Conservation (phyloP, 2,797 vertebrate species). For the Acanthurus lineatus region DNA sequence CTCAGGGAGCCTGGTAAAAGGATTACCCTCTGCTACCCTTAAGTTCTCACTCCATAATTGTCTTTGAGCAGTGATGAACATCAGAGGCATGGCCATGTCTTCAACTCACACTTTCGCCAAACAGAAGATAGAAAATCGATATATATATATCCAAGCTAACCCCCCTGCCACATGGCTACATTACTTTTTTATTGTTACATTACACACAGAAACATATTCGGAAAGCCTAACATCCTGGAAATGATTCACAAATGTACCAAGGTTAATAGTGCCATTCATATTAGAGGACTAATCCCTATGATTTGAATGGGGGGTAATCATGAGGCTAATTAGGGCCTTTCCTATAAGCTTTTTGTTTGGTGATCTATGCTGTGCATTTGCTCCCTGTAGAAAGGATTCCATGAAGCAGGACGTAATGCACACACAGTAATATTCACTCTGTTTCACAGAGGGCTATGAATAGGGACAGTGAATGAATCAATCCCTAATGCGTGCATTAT, state of each 20-base stretch:
- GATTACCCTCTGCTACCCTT: constrained; percentile 83
- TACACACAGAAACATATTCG: constrained; percentile 50
- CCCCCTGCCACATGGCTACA: constrained; percentile 29
- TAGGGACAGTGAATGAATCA: constrained; percentile 72
- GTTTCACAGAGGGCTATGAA: constrained; percentile 68
- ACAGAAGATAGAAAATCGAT: constrained; percentile 73
- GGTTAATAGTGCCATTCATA: constrained; percentile 77
- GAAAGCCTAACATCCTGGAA: constrained; percentile 68
- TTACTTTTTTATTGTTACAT: constrained; percentile 62
- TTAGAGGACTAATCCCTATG: constrained; percentile 60
- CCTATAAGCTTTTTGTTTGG: constrained; percentile 77
- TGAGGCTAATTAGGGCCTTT: constrained; percentile 70
- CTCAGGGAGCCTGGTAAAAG: constrained; percentile 81
- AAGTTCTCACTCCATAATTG: constrained; percentile 83
- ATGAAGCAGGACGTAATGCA: constrained; percentile 67
- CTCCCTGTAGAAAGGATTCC: constrained; percentile 66
- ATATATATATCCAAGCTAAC: constrained; percentile 38
- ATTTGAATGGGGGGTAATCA: constrained; percentile 75
- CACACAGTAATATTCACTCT: constrained; percentile 69
- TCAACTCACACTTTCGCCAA: constrained; percentile 59
- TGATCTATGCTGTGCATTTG: constrained; percentile 77
- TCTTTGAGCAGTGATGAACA: constrained; percentile 84
- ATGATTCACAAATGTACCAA: constrained; percentile 70
- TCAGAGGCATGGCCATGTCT: constrained; percentile 69
- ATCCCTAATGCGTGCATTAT: constrained; percentile 76